These are phyloP conservation scores for Drosophila paracracens DNA, from an alignment of 2,888 invertebrate species.

Conservation along the genomic window DNA sequence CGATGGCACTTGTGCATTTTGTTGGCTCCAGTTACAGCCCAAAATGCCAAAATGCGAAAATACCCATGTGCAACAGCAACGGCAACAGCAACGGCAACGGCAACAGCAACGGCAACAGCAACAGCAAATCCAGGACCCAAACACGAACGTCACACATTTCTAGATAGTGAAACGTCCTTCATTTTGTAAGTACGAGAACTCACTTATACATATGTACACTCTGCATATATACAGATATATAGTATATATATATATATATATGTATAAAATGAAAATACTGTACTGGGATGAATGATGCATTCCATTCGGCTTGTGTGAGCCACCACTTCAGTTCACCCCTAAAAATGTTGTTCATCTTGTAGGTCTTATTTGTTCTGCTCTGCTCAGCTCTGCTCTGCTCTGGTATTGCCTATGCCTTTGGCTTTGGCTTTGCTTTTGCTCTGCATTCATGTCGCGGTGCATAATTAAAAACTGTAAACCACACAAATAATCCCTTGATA, in stretches of 20 bases:
- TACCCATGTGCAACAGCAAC: conserved; percentile 5
- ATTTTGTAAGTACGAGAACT: conserved; percentile 43
- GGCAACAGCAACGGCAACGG: too few relatives aligned
- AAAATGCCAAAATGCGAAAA: background rate
- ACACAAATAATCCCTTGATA: conserved; percentile 80
- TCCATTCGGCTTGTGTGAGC: conserved; percentile 51
- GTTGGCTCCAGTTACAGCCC: background rate
- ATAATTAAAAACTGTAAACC: conserved; percentile 80
- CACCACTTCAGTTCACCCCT: conserved; percentile 75
- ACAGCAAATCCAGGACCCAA: background rate
- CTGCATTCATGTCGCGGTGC: conserved; percentile 72
- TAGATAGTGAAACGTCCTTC: conserved; percentile 46
- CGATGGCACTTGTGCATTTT: background rate
- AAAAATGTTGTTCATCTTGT: conserved; percentile 54
- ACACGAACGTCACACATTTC: conserved; percentile 15
- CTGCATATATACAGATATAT: background rate
- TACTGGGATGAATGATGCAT: conserved; percentile 42
- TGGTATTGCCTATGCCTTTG: conserved; percentile 6
- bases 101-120: too few relatives aligned
- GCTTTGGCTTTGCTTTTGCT: conserved; percentile 2
- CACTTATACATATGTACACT: background rate
- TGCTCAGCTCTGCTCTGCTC: conserved; percentile 15
- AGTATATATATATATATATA: background rate
- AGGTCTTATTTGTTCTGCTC: conserved; percentile 31
- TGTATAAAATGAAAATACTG: conserved; percentile 17